Base-by-base conservation (phyloP, 2,797 vertebrate species). In the Adrianichthys oophorus region DNA sequence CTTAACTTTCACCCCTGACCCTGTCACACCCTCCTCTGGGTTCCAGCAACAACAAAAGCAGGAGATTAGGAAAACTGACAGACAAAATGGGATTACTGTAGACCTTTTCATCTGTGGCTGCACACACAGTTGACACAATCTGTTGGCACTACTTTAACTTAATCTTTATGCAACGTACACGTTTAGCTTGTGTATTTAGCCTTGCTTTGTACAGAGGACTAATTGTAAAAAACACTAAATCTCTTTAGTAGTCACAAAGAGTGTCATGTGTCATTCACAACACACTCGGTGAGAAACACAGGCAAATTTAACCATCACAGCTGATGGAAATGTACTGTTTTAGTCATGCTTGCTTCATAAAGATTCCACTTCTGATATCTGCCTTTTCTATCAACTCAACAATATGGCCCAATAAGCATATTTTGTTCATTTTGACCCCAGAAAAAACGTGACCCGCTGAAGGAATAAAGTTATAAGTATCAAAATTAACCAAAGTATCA, bases 1-100 rank as follows among this genome's bases (percentile, higher is more conserved):
- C 87, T 90, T 87, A 88, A 85, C 85, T 90, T 90, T 91, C 86
- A 90, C 88, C 91, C 85, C 85, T 91, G 88, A 92, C 90, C 89
- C 84, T 50, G 82, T 86, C 85, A 85, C 88, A 86, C 84, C 86
- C 87, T 85, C 80, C 76, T 85, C 72, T 70, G 75, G 78, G 85
- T 70, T 83, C 72, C 84, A 84, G 83, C 72, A 83, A 82, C 80
- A 87, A 88, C 85, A 88, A 85, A 85, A 88, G 85, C 59, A 74
- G 79, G 71, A 88, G 85, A 87, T 87, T 90, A 89, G 82, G 83
- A 85, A 88, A 86, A 90, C 84, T 70, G 68, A 86, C 78, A 69
- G 79, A 79, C 84, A 83, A 54, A 83, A 84, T 72, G 79, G 86
- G 83, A 90, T 89, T 86, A 86, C 87, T 88, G 83, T 86, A 83